Conservation (phyloP, 1,140 invertebrate species). For the Lasioglossum baleicum region DNA sequence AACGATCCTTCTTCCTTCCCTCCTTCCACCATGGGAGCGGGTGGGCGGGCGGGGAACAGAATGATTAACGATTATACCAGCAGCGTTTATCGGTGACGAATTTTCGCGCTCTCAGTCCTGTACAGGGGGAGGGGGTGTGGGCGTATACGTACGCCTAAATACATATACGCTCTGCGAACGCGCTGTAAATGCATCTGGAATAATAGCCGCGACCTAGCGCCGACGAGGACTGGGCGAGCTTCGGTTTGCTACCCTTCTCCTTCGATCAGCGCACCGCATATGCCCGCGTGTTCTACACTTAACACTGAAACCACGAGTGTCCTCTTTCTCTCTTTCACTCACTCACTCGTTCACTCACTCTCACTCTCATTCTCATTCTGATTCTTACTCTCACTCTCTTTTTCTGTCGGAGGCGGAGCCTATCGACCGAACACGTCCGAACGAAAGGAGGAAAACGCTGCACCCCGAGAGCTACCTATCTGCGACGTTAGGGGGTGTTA, state of each 20-base stretch:
- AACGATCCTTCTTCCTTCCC: slow-evolving; percentile 62
- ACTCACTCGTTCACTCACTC: too few relatives aligned
- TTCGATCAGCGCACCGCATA: slow-evolving; percentile 34
- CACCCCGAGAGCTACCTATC: too few relatives aligned
- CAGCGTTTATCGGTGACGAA: slow-evolving; percentile 61
- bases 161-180: slow-evolving; percentile 60
- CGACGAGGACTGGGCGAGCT: slow-evolving; percentile 35
- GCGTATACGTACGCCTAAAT: slow-evolving; percentile 52
- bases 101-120: slow-evolving; percentile 60
- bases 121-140: slow-evolving; percentile 26
- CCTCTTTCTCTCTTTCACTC: too few relatives aligned
- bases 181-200: slow-evolving; percentile 67
- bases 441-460: too few relatives aligned
- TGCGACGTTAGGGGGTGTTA: too few relatives aligned
- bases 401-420: too few relatives aligned
- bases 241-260: not conserved
- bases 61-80: slow-evolving; percentile 63
- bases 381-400: too few relatives aligned
- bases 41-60: slow-evolving; percentile 22
- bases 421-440: too few relatives aligned
- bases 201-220: slow-evolving; percentile 61
- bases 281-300: not conserved
- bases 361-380: too few relatives aligned
- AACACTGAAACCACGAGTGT: too few relatives aligned
- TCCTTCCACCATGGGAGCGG: slow-evolving; percentile 50